Evolutionary conservation across 2,113 vertebrate species (phyloP).

Genomic region (Trochalopteron elliotii): DNA sequence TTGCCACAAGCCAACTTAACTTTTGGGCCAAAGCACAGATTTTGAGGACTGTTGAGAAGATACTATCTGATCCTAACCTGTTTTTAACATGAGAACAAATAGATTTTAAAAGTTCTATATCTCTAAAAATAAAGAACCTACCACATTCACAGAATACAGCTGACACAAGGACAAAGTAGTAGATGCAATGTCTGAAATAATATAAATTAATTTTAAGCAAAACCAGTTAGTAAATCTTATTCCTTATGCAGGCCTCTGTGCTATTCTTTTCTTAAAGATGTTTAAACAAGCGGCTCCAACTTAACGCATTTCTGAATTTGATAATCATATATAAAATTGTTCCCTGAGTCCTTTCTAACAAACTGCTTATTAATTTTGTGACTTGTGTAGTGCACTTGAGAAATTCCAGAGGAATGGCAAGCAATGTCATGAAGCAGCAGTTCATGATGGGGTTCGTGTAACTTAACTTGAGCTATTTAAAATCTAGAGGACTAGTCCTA

Average conservation of each 20-base stretch:
- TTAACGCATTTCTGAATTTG: background rate
- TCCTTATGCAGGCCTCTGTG: background rate
- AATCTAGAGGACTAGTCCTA: background rate
- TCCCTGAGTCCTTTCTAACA: background rate
- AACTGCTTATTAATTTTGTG: background rate
- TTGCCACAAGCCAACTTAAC: background rate
- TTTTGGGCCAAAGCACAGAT: background rate
- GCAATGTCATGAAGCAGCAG: background rate
- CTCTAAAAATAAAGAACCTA: background rate
- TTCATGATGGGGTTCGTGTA: background rate
- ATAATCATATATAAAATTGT: background rate
- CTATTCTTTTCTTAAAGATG: background rate
- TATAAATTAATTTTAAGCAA: background rate
- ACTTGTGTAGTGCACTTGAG: background rate
- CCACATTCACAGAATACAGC: background rate
- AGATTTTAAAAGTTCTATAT: background rate
- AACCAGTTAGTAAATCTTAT: background rate
- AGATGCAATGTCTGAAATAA: background rate
- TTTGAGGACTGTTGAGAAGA: background rate
- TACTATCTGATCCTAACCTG: background rate
- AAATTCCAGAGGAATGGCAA: background rate
- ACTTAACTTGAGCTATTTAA: background rate
- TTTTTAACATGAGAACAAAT: background rate
- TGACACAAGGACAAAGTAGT: background rate
- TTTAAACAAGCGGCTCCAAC: rapidly evolving